phyloP scores from a whole-genome alignment of 2,113 vertebrate genomes.

The zebrafish (Danio rerio) region DNA sequence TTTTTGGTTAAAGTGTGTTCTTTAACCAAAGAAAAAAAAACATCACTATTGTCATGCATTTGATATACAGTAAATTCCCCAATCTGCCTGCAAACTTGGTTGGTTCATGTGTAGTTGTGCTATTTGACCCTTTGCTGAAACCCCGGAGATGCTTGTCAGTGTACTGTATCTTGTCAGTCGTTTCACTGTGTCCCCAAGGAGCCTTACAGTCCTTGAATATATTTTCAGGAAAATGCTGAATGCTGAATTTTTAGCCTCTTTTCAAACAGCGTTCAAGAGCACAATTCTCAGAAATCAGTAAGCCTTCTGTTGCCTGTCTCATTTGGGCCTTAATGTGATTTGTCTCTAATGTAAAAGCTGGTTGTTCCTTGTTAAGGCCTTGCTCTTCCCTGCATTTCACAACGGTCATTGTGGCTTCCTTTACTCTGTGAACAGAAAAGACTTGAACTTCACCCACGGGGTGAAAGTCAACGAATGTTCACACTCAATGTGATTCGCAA shows the following conservation, averaged over 20 bases:
- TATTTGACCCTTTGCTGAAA: background rate
- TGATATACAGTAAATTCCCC: background rate
- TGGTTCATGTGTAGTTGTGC: background rate
- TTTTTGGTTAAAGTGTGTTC: background rate
- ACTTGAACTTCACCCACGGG: background rate
- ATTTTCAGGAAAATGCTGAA: background rate
- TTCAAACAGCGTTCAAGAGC: background rate
- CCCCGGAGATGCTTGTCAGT: background rate
- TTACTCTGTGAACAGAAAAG: constrained; percentile 1
- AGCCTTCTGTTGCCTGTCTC: background rate
- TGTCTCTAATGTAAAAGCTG: background rate
- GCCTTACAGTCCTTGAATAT: background rate
- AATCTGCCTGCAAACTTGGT: background rate
- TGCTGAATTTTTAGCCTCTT: background rate
- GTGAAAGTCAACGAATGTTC: background rate
- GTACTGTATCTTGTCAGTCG: constrained; percentile 1
- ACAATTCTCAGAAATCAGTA: constrained; percentile 1
- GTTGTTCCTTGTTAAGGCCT: background rate
- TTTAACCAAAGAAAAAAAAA: background rate
- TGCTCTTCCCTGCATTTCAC: background rate
- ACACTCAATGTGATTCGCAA: background rate
- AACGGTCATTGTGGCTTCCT: background rate
- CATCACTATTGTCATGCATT: background rate
- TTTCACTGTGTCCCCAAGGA: constrained; percentile 22
- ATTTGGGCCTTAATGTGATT: constrained; percentile 14